Evolutionary conservation across 1,140 invertebrate genomes (phyloP), one percentile per base, ranked within the genome.

Genomic region (Manduca sexta): DNA sequence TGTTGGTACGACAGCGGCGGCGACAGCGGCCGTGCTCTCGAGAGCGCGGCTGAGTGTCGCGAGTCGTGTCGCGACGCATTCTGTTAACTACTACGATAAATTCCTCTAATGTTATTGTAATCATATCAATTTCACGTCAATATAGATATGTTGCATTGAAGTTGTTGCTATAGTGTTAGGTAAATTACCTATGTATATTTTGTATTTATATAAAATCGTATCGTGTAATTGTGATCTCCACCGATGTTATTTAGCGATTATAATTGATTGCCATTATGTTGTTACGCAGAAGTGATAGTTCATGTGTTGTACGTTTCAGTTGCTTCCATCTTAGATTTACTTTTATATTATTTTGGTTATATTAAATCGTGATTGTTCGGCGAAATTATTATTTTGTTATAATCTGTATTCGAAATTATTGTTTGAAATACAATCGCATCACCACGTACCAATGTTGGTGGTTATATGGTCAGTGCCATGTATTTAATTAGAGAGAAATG

Each of bases 151-250:
- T 82, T 82, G 77, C 71, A 79, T 78, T 81, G 81, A 79, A 82
- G 72, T 82, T 78, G 78, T 71, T 64, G 54, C 61, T 65, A 54
- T 74, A 73, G 69, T 64, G 35, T 73, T 73, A 78, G 67, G 73
- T 72, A 68, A 70, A 76, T 68, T 66, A 71, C 63, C 63, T 75
- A 75, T 82, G 74, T 84, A 84, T 83, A 83, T 83, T 78, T 78
- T 85, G 71, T 85, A 83, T 85, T 83, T 83, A 84, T 85, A 79
- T 78, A 76, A 78, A 69, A 64, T 73, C 78, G 74, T 82, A 72
- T 83, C 69, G 76, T 82, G 76, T 85, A 81, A 81, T 80, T 82
- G 76, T 85, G 82, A 85, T 85, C 82, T 85, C 82, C 80, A 85
- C 82, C 82, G 80, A 85, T 83, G 77, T 83, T 84, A 80, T 78